Percentiles rank a stretch among this genome's conserved stretches.
Conservation (phyloP, 2,113 vertebrate genomes). For the Macrotus californicus region DNA sequence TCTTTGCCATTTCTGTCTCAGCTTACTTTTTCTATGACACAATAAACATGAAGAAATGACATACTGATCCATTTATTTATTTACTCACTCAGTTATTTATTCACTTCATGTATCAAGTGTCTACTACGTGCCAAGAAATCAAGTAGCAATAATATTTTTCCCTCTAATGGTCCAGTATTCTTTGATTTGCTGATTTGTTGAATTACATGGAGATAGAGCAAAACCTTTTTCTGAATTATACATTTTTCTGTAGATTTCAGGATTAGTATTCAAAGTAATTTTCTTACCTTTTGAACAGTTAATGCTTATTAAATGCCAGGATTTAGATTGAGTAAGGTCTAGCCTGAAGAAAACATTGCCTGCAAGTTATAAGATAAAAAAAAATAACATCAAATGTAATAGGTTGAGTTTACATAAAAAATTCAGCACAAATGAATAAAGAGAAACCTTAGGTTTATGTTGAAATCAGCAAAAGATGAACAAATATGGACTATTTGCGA, state of each 20-base stretch:
- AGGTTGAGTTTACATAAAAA: background rate
- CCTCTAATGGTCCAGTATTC: background rate
- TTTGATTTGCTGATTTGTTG: background rate
- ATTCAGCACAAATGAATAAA: background rate
- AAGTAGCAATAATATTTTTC: background rate
- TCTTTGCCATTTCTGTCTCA: background rate
- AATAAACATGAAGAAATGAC: background rate
- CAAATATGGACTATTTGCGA: background rate
- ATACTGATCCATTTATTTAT: background rate
- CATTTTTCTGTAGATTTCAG: background rate
- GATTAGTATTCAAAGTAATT: constrained; percentile 1
- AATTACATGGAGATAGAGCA: background rate
- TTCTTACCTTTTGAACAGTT: background rate
- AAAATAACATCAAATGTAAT: background rate
- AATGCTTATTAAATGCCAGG: background rate
- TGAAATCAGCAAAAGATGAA: background rate
- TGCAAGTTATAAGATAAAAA: background rate
- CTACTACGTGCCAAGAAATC: background rate
- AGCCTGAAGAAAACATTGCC: background rate
- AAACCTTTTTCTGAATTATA: background rate
- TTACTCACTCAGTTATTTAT: background rate
- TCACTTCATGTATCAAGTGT: background rate
- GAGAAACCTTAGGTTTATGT: background rate
- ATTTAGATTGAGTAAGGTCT: background rate
- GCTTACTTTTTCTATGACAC: background rate